These are phyloP conservation scores for Holothuria glaberrima DNA, from an alignment of 35 echinoderm and acorn worm genomes.

Conservation along the genomic window DNA sequence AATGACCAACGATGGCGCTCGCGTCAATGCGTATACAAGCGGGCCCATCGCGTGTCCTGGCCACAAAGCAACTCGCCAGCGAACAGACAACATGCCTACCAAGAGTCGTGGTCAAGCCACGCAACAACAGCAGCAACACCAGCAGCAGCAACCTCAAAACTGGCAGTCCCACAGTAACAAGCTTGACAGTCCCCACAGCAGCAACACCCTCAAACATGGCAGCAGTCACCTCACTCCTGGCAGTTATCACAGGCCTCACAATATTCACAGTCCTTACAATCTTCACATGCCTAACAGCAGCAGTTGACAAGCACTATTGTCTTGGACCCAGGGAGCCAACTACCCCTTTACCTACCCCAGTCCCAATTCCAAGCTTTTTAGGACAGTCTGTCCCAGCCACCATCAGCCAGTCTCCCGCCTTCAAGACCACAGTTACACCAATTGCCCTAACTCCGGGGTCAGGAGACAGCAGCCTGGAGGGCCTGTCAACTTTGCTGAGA, in stretches of 20 bases:
- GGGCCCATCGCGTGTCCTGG: too few species aligned
- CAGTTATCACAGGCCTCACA: too few species aligned
- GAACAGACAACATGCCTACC: too few species aligned
- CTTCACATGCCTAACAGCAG: not conserved
- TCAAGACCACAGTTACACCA: conserved; percentile 3
- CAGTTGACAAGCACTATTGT: not conserved
- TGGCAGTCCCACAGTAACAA: conserved; percentile 6
- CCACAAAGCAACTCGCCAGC: too few species aligned
- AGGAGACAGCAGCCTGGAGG: conserved; percentile 17
- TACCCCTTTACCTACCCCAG: not conserved
- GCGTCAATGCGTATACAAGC: too few species aligned
- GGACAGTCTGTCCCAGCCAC: conserved; percentile 15
- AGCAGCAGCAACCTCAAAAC: not conserved
- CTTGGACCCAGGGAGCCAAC: not conserved
- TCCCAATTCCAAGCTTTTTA: not conserved
- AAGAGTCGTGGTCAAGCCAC: too few species aligned
- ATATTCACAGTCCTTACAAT: too few species aligned
- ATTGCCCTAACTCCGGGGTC: not conserved
- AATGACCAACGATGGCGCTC: too few species aligned
- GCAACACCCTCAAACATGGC: conserved; percentile 8
- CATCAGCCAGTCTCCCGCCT: not conserved
- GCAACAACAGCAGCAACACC: too few species aligned
- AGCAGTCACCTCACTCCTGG: not conserved
- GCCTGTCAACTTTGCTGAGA: too few species aligned
- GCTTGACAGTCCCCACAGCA: not conserved